Conservation (phyloP, 2,888 invertebrate genomes). For the Amiota minor region DNA sequence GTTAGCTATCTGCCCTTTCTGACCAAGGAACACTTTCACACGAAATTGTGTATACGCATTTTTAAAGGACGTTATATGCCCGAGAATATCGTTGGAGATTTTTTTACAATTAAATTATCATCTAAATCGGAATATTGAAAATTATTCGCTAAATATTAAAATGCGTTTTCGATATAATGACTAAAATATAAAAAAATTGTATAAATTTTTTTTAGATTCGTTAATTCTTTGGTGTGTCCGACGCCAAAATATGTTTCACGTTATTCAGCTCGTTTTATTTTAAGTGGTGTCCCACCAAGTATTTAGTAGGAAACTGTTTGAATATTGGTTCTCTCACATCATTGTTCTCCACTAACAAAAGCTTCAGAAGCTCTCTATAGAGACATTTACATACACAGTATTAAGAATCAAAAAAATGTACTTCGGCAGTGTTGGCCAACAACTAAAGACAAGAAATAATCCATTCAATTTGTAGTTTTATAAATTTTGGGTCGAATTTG, state of each 20-base stretch:
- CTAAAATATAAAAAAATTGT: background rate
- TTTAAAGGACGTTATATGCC: slow-evolving; percentile 4
- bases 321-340: background rate
- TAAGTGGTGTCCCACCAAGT: slow-evolving; percentile 19
- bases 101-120: background rate
- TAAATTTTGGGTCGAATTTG: too few species aligned
- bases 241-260: background rate
- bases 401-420: background rate
- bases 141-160: too few species aligned
- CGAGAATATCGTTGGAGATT: background rate
- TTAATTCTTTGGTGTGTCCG: background rate
- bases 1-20: slow-evolving; percentile 14
- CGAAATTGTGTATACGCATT: slow-evolving; percentile 51
- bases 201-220: background rate
- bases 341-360: background rate
- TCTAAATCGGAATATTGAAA: too few species aligned
- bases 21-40: slow-evolving; percentile 39
- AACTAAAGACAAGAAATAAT: background rate
- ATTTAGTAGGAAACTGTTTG: background rate
- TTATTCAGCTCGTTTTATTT: slow-evolving; percentile 13
- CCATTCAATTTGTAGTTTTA: too few species aligned
- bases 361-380: slow-evolving; percentile 5
- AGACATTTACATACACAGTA: slow-evolving; percentile 16
- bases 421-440: background rate
- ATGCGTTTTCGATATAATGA: background rate